Evolutionary conservation across 2,888 invertebrate genomes (phyloP).

Genomic region (Rotaria socialis): DNA sequence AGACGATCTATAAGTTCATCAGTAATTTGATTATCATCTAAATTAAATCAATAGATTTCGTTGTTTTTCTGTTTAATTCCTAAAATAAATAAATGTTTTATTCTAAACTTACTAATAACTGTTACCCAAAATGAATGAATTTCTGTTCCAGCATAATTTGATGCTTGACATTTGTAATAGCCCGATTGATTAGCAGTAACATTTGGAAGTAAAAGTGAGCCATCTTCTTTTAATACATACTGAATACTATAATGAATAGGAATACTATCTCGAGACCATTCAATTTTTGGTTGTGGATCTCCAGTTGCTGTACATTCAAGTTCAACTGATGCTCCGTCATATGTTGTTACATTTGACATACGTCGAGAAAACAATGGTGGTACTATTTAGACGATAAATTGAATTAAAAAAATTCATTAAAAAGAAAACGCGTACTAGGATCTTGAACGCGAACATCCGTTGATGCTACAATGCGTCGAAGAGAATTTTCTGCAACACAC

Average conservation of each 20-base stretch:
- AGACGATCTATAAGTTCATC: slow-evolving; percentile 36
- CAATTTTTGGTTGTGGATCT: slow-evolving; percentile 43
- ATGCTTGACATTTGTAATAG: slow-evolving; percentile 39
- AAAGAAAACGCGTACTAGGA: not conserved
- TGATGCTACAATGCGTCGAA: slow-evolving; percentile 3
- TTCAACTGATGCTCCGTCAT: slow-evolving; percentile 37
- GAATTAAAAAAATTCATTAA: not conserved
- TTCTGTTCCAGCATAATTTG: slow-evolving; percentile 38
- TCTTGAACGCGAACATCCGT: slow-evolving; percentile 27
- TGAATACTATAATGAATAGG: slow-evolving; percentile 26
- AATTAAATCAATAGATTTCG: not conserved
- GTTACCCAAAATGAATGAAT: slow-evolving; percentile 41
- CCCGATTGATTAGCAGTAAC: slow-evolving; percentile 42
- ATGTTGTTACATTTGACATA: slow-evolving; percentile 43
- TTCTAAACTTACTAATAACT: slow-evolving; percentile 30
- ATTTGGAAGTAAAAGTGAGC: slow-evolving; percentile 38
- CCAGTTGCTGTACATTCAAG: slow-evolving; percentile 45
- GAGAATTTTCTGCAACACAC: slow-evolving; percentile 38
- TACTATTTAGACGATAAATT: not conserved
- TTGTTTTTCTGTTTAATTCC: not conserved
- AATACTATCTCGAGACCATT: slow-evolving; percentile 39
- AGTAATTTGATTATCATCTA: slow-evolving; percentile 34
- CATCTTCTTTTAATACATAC: slow-evolving; percentile 39
- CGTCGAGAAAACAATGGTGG: slow-evolving; percentile 41
- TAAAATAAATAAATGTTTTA: not conserved